phyloP scores from a whole-genome alignment of 2,113 vertebrate genomes.

The Fulica atra region DNA sequence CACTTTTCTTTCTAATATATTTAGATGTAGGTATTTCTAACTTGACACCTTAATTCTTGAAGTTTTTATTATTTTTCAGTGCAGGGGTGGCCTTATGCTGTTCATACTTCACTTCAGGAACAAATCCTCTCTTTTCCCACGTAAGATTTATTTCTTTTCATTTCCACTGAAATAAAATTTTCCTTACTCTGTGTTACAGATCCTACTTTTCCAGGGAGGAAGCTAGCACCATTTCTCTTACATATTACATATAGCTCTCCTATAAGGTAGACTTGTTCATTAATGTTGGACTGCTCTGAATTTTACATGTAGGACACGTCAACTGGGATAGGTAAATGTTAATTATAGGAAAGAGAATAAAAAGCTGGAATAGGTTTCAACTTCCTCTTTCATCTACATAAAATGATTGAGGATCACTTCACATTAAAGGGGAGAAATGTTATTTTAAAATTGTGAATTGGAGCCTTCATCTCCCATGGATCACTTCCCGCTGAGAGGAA shows the following conservation, averaged over 20 bases:
- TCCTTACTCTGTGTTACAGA: neutral
- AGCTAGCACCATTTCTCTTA: neutral
- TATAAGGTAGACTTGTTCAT: neutral
- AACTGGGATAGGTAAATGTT: constrained; percentile 38
- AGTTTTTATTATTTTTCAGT: constrained; percentile 1
- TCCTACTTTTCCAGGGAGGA: constrained; percentile 24
- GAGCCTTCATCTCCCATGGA: constrained; percentile 10
- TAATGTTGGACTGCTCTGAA: neutral
- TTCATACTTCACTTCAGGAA: neutral
- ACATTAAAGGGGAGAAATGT: constrained; percentile 26
- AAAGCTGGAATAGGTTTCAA: constrained; percentile 2
- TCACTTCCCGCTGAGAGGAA: constrained; percentile 17
- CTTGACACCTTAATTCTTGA: neutral
- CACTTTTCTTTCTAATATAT: neutral
- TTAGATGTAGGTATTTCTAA: neutral
- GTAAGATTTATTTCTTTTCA: constrained; percentile 29
- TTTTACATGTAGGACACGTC: neutral
- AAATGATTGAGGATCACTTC: constrained; percentile 33
- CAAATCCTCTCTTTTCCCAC: constrained; percentile 6
- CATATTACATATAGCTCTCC: neutral
- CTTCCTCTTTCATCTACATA: neutral
- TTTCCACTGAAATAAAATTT: constrained; percentile 31
- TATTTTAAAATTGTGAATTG: constrained; percentile 32
- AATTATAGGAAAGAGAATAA: constrained; percentile 32
- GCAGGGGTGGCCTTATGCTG: neutral